Conservation (phyloP, 2,113 vertebrate genomes). For the Syngnathus typhle region DNA sequence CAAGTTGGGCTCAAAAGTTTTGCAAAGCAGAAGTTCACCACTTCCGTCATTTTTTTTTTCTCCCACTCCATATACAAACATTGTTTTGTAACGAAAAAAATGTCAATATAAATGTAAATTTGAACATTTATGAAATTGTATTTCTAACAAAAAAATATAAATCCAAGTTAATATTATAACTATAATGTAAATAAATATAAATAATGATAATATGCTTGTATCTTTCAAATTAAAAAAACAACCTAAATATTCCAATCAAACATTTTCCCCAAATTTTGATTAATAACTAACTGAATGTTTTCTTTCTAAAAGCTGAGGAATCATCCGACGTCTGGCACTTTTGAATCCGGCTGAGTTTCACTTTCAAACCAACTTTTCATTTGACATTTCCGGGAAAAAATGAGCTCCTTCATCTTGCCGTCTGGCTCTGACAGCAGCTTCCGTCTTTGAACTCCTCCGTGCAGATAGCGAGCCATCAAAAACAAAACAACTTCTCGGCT, state of each 20-base stretch:
- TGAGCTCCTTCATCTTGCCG: conserved; percentile 10
- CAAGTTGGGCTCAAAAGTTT: neutral
- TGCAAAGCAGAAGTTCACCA: neutral
- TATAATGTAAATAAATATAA: no score
- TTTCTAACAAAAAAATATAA: no score
- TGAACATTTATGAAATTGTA: no score
- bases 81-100: no score
- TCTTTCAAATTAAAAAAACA: no score
- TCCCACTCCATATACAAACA: no score
- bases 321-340: neutral
- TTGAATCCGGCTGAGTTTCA: neutral
- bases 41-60: no score
- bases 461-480: conserved; percentile 39
- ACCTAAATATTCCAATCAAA: no score
- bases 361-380: conserved; percentile 16
- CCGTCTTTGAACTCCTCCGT: conserved; percentile 41
- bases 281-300: neutral
- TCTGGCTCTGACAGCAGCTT: conserved; percentile 22
- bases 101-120: no score
- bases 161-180: no score
- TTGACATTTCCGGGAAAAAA: conserved; percentile 28
- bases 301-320: neutral
- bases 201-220: no score
- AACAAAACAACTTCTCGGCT: conserved; percentile 37
- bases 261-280: no score